Percentiles rank a stretch among this genome's conserved stretches.
Conservation (phyloP, 2,113 vertebrate species). For the Panurus biarmicus region DNA sequence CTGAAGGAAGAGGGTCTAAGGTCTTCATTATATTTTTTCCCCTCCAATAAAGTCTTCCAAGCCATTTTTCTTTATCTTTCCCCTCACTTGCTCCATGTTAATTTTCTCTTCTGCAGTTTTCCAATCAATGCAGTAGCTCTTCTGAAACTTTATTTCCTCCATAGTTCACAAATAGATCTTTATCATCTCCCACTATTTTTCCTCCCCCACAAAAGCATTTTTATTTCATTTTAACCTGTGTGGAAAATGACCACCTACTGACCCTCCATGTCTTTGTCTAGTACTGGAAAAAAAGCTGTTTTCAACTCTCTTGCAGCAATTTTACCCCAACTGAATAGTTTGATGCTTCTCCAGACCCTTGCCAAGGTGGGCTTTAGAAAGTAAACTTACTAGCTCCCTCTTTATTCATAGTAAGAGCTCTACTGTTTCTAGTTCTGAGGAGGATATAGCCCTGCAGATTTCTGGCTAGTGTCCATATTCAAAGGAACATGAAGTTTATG, state of each 20-base stretch:
- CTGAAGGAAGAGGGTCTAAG: not conserved
- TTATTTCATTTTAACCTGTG: not conserved
- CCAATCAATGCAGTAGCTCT: not conserved
- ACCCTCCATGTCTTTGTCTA: not conserved
- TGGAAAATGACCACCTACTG: not conserved
- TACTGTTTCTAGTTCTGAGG: not conserved
- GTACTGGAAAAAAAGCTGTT: not conserved
- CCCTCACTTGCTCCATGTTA: not conserved
- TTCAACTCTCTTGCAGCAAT: not conserved
- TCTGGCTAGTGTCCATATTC: not conserved
- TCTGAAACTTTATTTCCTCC: not conserved
- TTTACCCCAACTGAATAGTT: not conserved
- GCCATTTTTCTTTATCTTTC: not conserved
- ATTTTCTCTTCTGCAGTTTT: not conserved
- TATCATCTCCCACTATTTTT: not conserved
- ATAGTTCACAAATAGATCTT: not conserved
- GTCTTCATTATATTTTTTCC: not conserved
- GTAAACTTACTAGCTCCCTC: not conserved
- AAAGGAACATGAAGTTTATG: not conserved
- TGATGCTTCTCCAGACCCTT: not conserved
- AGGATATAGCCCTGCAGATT: not conserved
- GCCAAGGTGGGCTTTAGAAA: not conserved
- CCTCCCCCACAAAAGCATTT: not conserved
- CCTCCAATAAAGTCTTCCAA: not conserved
- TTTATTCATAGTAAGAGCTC: not conserved